Evolutionary conservation across 1,140 invertebrate species (phyloP).

Genomic region (Drosophila sproati): DNA sequence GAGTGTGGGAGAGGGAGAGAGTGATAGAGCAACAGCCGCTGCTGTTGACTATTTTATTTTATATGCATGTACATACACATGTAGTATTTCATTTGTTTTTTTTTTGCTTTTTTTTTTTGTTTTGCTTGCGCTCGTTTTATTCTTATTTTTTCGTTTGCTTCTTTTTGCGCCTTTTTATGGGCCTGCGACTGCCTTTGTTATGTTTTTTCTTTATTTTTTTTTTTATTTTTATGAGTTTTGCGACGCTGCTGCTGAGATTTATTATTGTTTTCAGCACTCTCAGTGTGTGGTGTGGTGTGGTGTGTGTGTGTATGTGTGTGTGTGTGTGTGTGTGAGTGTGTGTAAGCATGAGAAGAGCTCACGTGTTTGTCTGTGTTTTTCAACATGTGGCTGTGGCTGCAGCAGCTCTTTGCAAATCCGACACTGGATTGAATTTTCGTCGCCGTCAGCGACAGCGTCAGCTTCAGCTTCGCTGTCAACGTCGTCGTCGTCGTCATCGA

Average conservation of each 20-base stretch:
- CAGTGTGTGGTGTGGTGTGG: constrained; percentile 15
- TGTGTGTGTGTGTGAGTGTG: constrained; percentile 3
- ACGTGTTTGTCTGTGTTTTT: constrained; percentile 48
- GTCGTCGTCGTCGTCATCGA: constrained; percentile 41
- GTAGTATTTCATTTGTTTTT: not conserved
- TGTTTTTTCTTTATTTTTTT: constrained; percentile 40
- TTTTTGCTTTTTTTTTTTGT: constrained; percentile 10
- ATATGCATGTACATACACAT: constrained; percentile 24
- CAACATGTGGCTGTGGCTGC: constrained; percentile 23
- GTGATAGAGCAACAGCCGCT: constrained; percentile 15
- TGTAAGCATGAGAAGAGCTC: constrained; percentile 10
- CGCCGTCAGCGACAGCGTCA: constrained; percentile 9
- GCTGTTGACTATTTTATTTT: constrained; percentile 62
- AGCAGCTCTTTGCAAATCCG: constrained; percentile 62
- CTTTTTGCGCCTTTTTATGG: constrained; percentile 60
- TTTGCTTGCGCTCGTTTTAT: constrained; percentile 43
- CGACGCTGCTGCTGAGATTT: constrained; percentile 59
- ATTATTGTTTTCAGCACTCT: constrained; percentile 67
- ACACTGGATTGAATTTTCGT: constrained; percentile 61
- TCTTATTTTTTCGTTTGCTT: constrained; percentile 49
- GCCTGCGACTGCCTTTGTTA: constrained; percentile 64
- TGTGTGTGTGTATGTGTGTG: not conserved
- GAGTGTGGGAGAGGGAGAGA: not conserved
- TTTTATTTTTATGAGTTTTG: constrained; percentile 62
- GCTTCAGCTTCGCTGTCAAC: not conserved